These are phyloP conservation scores for Bovichtus variegatus DNA, from an alignment of 2,797 vertebrate genomes.

Conservation along the genomic window DNA sequence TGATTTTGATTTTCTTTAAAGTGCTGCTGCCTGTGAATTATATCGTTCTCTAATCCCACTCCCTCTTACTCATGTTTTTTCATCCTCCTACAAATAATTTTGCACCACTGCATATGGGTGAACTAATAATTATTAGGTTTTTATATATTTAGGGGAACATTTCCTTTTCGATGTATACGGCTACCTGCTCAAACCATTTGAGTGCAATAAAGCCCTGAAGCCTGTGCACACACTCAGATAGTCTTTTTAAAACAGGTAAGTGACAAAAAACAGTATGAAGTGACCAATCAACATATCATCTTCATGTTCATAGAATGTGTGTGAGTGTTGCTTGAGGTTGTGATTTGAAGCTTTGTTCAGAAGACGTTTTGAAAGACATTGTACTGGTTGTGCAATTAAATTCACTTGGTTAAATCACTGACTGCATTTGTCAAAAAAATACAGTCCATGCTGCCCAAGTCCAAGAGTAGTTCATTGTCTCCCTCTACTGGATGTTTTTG, in stretches of 20 bases:
- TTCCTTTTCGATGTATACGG: not conserved
- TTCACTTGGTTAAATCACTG: not conserved
- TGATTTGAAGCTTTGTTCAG: not conserved
- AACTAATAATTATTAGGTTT: not conserved
- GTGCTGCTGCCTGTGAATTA: not conserved
- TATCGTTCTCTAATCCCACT: not conserved
- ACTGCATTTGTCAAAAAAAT: not conserved
- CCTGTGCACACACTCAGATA: not conserved
- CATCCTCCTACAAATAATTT: not conserved
- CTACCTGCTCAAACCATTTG: not conserved
- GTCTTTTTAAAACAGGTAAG: not conserved
- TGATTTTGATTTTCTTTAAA: not conserved
- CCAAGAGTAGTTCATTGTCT: conserved; percentile 56
- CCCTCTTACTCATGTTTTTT: not conserved
- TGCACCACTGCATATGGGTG: not conserved
- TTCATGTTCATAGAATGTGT: not conserved
- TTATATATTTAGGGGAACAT: not conserved
- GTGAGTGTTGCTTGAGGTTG: not conserved
- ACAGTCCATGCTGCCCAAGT: not conserved
- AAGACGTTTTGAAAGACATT: not conserved
- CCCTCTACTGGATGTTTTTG: conserved; percentile 69
- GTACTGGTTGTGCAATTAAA: not conserved
- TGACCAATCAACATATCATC: no score
- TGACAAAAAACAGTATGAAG: not conserved
- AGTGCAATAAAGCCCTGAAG: not conserved